A percentile compares a stretch with the other conserved stretches of the same genome.
Evolutionary conservation across 2,113 vertebrate species (phyloP).

Genomic region (Empidonax alnorum): DNA sequence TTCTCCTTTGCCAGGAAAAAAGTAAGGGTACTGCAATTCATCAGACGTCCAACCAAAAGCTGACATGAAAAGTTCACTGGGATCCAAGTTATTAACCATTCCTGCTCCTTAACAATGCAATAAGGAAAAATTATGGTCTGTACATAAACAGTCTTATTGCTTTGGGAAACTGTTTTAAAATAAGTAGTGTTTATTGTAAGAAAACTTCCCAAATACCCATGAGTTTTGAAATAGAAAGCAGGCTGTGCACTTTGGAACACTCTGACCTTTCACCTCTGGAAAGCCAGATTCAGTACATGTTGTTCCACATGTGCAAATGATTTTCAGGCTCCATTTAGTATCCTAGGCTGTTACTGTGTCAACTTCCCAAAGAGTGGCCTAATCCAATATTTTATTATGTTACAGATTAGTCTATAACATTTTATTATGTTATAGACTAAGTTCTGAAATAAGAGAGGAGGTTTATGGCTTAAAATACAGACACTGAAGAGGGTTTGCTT

Average conservation of each 20-base stretch:
- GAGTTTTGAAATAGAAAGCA: conserved; percentile 11
- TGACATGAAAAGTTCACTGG: neutral
- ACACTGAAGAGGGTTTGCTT: accelerated
- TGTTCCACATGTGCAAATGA: conserved; percentile 25
- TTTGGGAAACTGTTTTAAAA: neutral
- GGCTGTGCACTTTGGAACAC: neutral
- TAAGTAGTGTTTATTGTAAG: neutral
- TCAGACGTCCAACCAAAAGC: neutral
- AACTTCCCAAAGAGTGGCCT: neutral
- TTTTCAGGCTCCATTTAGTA: neutral
- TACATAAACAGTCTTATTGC: neutral
- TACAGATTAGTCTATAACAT: neutral
- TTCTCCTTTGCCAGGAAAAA: conserved; percentile 3
- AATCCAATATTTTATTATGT: neutral
- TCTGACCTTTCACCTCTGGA: conserved; percentile 31
- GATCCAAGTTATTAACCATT: neutral
- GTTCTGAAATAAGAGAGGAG: neutral
- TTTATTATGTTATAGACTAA: neutral
- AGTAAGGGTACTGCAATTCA: neutral
- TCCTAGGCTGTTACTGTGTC: neutral
- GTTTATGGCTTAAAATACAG: neutral
- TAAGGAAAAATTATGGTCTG: neutral
- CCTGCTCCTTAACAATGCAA: neutral
- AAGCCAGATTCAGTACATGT: neutral
- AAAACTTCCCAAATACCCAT: neutral